These are phyloP conservation scores for Teleiodes luculella DNA, from an alignment of 2,888 invertebrate genomes.

Conservation along the genomic window DNA sequence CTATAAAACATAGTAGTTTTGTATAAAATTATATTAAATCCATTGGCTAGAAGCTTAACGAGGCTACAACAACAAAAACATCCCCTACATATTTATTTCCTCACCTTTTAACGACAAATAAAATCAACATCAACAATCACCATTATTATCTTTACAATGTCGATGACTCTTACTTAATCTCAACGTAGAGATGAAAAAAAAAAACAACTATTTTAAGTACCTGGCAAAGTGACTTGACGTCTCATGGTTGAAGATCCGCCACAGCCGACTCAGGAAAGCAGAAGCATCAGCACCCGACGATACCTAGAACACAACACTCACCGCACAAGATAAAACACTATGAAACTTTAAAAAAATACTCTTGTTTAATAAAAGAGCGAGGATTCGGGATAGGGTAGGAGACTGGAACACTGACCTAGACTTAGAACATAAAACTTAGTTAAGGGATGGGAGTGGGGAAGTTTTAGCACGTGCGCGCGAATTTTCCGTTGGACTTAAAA, in stretches of 20 bases:
- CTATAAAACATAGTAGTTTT: too few relatives aligned
- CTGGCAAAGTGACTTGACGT: slow-evolving; percentile 64
- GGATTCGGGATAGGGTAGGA: not conserved
- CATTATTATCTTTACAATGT: too few relatives aligned
- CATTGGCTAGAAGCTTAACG: too few relatives aligned
- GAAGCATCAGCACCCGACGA: slow-evolving; percentile 54
- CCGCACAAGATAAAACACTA: slow-evolving; percentile 53
- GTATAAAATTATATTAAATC: too few relatives aligned
- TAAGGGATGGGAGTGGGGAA: slow-evolving; percentile 39
- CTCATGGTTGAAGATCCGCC: slow-evolving; percentile 43
- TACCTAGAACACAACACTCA: slow-evolving; percentile 56
- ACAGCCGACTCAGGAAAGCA: slow-evolving; percentile 42
- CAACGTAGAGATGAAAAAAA: too few relatives aligned
- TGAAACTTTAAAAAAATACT: slow-evolving; percentile 28
- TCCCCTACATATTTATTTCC: too few relatives aligned
- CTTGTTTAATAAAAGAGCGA: too few relatives aligned
- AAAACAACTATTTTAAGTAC: too few relatives aligned
- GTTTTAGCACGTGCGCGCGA: slow-evolving; percentile 54
- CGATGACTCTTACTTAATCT: too few relatives aligned
- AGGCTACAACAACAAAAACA: too few relatives aligned
- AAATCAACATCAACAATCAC: too few relatives aligned
- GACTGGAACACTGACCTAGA: not conserved
- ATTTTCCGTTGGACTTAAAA: slow-evolving; percentile 45
- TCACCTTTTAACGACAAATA: too few relatives aligned
- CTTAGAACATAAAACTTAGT: slow-evolving; percentile 25